Evolutionary conservation across 2,888 invertebrate species (phyloP).

Genomic region (Cerceris rybyensis): DNA sequence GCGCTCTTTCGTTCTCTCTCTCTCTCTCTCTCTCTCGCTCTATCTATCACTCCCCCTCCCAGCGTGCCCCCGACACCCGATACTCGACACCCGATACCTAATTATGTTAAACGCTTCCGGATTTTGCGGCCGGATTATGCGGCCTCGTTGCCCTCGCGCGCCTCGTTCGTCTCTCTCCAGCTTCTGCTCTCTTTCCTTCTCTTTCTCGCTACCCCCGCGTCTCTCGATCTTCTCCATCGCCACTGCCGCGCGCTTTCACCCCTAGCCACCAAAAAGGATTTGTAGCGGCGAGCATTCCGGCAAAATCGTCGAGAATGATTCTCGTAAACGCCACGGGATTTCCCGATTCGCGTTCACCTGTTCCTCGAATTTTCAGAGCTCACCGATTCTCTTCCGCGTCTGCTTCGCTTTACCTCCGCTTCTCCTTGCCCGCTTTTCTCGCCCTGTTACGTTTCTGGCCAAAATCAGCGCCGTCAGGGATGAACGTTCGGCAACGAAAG

Average conservation of each 20-base stretch:
- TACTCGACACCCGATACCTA: slow-evolving; percentile 79
- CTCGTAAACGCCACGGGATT: background rate
- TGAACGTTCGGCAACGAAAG: slow-evolving; percentile 64
- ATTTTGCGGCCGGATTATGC: slow-evolving; percentile 79
- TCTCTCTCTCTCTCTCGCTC: slow-evolving; percentile 49
- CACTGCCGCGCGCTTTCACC: slow-evolving; percentile 15
- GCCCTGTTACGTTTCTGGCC: no score
- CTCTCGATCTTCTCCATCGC: background rate
- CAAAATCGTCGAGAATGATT: slow-evolving; percentile 39
- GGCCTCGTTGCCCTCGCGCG: slow-evolving; percentile 64
- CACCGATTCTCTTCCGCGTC: background rate
- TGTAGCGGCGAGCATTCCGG: slow-evolving; percentile 34
- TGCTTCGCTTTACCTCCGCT: background rate
- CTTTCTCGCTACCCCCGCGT: slow-evolving; percentile 25
- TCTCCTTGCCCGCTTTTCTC: background rate
- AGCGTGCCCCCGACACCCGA: slow-evolving; percentile 67
- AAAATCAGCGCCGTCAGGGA: slow-evolving; percentile 2
- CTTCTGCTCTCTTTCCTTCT: slow-evolving; percentile 26
- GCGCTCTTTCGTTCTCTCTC: slow-evolving; percentile 8
- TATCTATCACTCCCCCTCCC: slow-evolving; percentile 30
- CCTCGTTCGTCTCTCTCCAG: slow-evolving; percentile 28
- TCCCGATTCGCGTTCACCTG: background rate
- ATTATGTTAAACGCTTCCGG: slow-evolving; percentile 81
- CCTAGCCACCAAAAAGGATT: slow-evolving; percentile 56
- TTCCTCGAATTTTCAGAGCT: background rate